A percentile compares a stretch with the other conserved stretches of the same genome.
Evolutionary conservation across 2,888 invertebrate genomes (phyloP).

Genomic region (Parnassius orleans): DNA sequence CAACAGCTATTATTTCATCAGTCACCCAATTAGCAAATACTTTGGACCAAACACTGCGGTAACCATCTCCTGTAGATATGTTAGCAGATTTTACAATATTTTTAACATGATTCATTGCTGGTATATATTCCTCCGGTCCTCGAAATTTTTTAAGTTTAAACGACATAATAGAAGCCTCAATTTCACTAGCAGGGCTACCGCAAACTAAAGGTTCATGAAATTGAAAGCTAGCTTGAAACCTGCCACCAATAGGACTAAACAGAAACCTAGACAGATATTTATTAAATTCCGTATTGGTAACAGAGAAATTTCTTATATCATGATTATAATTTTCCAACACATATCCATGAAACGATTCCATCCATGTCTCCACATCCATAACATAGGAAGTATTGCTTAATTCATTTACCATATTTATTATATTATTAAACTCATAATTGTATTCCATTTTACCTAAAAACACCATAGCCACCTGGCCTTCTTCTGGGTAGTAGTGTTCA

Average conservation of each 20-base stretch:
- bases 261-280: constrained; percentile 85
- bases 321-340: constrained; percentile 78
- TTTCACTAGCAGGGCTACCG: constrained; percentile 80
- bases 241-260: constrained; percentile 84
- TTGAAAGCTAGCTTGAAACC: constrained; percentile 84
- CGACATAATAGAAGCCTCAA: constrained; percentile 82
- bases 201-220: constrained; percentile 82
- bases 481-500: constrained; percentile 83
- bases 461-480: constrained; percentile 82
- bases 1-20: constrained; percentile 87
- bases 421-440: constrained; percentile 79
- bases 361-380: constrained; percentile 83
- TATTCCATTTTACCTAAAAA: constrained; percentile 86
- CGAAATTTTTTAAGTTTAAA: constrained; percentile 82
- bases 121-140: constrained; percentile 85
- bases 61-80: constrained; percentile 82
- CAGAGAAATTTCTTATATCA: constrained; percentile 72
- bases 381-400: constrained; percentile 78
- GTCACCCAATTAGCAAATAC: constrained; percentile 88
- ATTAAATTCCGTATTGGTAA: constrained; percentile 80
- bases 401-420: constrained; percentile 76
- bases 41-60: constrained; percentile 86
- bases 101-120: constrained; percentile 86
- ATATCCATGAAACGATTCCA: constrained; percentile 83
- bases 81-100: constrained; percentile 77